phyloP scores from a whole-genome alignment of 2,888 invertebrate genomes.

The Falcaria lacertinaria region DNA sequence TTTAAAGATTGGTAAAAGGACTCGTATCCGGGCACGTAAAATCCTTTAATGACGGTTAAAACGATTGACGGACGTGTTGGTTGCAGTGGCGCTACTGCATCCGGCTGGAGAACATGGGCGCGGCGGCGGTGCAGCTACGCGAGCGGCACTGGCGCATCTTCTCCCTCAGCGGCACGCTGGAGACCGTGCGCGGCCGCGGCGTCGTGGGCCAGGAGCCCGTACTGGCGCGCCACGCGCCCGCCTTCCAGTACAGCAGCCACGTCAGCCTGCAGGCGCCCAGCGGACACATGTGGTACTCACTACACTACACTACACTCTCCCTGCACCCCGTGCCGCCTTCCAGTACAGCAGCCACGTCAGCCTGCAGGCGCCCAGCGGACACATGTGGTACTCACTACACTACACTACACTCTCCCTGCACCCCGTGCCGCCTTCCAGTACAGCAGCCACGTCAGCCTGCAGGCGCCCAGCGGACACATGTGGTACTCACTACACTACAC shows the following conservation, averaged over 20 bases:
- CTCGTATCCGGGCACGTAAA: too few species aligned
- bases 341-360: constrained; percentile 99
- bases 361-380: constrained; percentile 97
- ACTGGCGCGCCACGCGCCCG: constrained; percentile 91
- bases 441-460: constrained; percentile 97
- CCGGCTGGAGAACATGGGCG: constrained; percentile 95
- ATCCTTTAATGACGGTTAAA: neutral
- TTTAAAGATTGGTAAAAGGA: too few species aligned
- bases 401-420: constrained; percentile 22
- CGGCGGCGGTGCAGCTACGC: constrained; percentile 92
- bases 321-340: constrained; percentile 83
- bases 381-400: constrained; percentile 89
- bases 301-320: constrained; percentile 23
- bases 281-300: constrained; percentile 95
- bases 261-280: constrained; percentile 98
- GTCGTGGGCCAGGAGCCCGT: constrained; percentile 99
- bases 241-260: constrained; percentile 98
- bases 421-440: constrained; percentile 93
- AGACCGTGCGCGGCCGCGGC: constrained; percentile 95
- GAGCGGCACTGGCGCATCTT: constrained; percentile 99
- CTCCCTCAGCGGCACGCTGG: constrained; percentile 94
- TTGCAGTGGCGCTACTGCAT: constrained; percentile 96
- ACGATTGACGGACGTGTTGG: neutral
- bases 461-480: constrained; percentile 98
- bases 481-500: constrained; percentile 80